Evolutionary conservation across 2,888 invertebrate genomes (phyloP).

Genomic region (Andricus quercusramuli): DNA sequence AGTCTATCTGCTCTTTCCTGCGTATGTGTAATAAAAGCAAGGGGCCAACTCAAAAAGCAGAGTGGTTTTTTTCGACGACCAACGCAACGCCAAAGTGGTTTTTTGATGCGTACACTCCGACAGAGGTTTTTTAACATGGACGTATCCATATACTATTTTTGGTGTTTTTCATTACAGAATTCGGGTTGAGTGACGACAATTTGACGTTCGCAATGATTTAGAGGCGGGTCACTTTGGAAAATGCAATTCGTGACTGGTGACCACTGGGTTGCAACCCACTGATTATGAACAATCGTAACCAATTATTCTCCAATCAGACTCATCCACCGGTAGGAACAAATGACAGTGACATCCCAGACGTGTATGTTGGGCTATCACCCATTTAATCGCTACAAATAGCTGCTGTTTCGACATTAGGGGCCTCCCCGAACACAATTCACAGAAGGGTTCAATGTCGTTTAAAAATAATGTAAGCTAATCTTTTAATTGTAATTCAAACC

Average conservation of each 20-base stretch:
- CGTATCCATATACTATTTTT: too few species aligned
- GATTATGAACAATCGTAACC: slow-evolving; percentile 56
- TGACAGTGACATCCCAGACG: slow-evolving; percentile 55
- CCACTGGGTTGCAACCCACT: slow-evolving; percentile 49
- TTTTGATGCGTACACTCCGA: too few species aligned
- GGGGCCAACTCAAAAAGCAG: too few species aligned
- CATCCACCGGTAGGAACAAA: slow-evolving; percentile 21
- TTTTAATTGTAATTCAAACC: too few species aligned
- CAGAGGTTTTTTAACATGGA: too few species aligned
- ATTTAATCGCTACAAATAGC: slow-evolving; percentile 34
- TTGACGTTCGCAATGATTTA: background rate
- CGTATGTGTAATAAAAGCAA: too few species aligned
- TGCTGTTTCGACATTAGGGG: slow-evolving; percentile 25
- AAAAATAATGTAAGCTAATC: background rate
- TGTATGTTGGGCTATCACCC: slow-evolving; percentile 33
- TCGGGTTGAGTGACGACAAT: too few species aligned
- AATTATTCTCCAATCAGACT: slow-evolving; percentile 59
- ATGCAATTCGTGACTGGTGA: slow-evolving; percentile 10
- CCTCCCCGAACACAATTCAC: slow-evolving; percentile 13
- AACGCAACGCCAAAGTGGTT: too few species aligned
- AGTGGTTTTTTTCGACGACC: too few species aligned
- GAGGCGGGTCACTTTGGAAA: background rate
- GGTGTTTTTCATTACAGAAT: too few species aligned
- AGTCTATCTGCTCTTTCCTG: too few species aligned
- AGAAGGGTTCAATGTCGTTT: slow-evolving; percentile 4